Evolutionary conservation across 2,888 invertebrate species (phyloP).

Genomic region (Tenthredo livida): DNA sequence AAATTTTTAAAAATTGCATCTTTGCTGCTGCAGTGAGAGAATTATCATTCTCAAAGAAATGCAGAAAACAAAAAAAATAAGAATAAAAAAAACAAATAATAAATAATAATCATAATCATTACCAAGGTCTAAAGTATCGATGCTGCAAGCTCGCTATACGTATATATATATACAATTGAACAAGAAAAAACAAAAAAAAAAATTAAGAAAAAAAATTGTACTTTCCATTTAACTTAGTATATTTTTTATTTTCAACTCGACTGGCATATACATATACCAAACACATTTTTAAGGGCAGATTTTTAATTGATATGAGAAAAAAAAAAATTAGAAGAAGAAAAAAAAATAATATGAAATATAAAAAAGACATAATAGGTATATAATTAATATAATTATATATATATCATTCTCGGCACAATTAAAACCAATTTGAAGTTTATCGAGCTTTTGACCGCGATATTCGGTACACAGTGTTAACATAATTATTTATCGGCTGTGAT

Average conservation of each 20-base stretch:
- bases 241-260: background rate
- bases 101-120: background rate
- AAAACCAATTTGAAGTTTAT: background rate
- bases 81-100: background rate
- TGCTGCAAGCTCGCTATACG: background rate
- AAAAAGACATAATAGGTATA: background rate
- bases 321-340: too few species aligned
- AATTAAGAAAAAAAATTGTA: background rate
- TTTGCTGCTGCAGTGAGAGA: background rate
- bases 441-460: constrained; percentile 11
- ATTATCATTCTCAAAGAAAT: background rate
- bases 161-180: background rate
- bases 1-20: background rate
- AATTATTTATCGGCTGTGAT: constrained; percentile 38
- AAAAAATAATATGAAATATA: background rate
- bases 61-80: background rate
- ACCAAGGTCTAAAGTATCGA: background rate
- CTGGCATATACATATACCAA: background rate
- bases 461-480: constrained; percentile 39
- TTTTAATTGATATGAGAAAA: background rate
- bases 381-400: too few species aligned
- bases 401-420: background rate
- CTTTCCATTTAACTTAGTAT: background rate
- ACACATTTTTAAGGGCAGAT: background rate
- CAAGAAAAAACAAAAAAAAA: background rate